phyloP scores from a whole-genome alignment of 2,888 invertebrate genomes.

The Lasioglossum vierecki region DNA sequence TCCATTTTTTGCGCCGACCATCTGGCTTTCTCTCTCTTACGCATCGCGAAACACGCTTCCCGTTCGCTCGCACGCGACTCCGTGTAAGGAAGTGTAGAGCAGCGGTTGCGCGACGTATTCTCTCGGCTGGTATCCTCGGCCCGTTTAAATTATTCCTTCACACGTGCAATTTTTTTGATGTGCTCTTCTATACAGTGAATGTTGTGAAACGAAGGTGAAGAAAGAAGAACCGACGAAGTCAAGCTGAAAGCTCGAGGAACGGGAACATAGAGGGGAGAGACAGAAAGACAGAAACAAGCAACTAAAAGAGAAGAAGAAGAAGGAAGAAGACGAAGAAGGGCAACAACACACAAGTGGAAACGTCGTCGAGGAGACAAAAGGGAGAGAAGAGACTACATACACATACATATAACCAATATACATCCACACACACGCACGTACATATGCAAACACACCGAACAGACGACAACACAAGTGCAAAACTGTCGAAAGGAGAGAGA shows the following conservation, averaged over 20 bases:
- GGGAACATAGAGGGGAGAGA: slow-evolving; percentile 7
- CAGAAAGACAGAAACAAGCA: slow-evolving; percentile 14
- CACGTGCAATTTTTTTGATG: slow-evolving; percentile 58
- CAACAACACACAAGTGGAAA: slow-evolving; percentile 37
- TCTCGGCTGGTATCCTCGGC: slow-evolving; percentile 21
- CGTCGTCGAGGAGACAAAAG: slow-evolving; percentile 13
- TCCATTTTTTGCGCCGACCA: not conserved
- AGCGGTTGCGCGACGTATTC: slow-evolving; percentile 48
- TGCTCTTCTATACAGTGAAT: slow-evolving; percentile 59
- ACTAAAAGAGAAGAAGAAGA: slow-evolving; percentile 1
- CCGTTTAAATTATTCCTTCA: slow-evolving; percentile 31
- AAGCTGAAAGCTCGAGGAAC: slow-evolving; percentile 17
- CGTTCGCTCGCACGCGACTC: slow-evolving; percentile 62
- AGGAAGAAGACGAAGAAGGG: not conserved
- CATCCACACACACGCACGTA: not conserved
- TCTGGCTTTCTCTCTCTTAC: slow-evolving; percentile 24
- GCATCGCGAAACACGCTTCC: slow-evolving; percentile 29
- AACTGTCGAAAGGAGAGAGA: slow-evolving; percentile 28
- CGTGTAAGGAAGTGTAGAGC: slow-evolving; percentile 52
- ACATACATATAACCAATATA: not conserved
- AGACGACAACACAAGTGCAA: not conserved
- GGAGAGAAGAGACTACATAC: not conserved
- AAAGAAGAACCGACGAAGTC: slow-evolving; percentile 57
- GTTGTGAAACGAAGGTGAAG: slow-evolving; percentile 66
- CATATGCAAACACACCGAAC: not conserved